Percentiles rank a stretch among this genome's conserved stretches.
phyloP scores from a whole-genome alignment of 2,113 vertebrate species.

The Leptocoma aspasia region DNA sequence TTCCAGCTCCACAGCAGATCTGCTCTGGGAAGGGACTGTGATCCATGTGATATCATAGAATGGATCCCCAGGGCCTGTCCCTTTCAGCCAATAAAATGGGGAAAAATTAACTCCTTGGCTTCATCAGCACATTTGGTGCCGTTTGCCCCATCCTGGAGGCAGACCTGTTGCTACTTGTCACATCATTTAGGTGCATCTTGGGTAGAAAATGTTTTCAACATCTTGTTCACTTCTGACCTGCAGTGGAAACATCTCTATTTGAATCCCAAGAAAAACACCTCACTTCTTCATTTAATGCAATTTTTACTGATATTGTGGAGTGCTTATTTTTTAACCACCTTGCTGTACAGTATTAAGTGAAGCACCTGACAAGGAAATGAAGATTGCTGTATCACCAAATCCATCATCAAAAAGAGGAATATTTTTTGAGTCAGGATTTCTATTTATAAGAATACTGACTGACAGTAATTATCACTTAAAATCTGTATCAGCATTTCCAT shows the following conservation, averaged over 20 bases:
- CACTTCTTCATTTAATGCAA: neutral
- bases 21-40: neutral
- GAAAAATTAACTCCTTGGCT: accelerated
- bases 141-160: neutral
- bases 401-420: neutral
- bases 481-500: neutral
- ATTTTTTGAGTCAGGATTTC: constrained; percentile 2
- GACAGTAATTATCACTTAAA: constrained; percentile 17
- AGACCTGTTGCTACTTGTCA: neutral
- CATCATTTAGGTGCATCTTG: neutral
- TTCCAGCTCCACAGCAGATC: neutral
- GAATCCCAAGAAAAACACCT: neutral
- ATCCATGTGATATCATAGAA: neutral
- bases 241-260: neutral
- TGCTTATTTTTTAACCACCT: neutral
- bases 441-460: constrained; percentile 7
- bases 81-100: neutral
- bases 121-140: neutral
- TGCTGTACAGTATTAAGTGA: neutral
- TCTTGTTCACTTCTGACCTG: neutral
- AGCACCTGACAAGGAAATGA: neutral
- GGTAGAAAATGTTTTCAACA: neutral
- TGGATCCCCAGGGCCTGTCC: neutral
- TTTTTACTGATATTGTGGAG: neutral
- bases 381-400: neutral